Conservation (phyloP, 1,140 invertebrate species). For the Gonatopus flavifemur region DNA sequence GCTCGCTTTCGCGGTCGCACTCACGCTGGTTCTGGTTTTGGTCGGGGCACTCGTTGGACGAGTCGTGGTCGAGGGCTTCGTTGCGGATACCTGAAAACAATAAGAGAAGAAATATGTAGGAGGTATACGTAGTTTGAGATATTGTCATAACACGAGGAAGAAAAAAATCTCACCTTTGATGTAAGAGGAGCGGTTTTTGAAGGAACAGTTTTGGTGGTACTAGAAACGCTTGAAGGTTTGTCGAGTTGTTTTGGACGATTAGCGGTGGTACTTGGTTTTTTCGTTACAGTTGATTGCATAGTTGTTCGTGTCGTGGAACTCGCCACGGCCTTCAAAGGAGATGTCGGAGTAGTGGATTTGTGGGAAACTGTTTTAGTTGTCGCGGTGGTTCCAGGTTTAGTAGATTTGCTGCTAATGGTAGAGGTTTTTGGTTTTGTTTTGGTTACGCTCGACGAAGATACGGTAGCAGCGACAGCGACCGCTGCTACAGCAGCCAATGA, state of each 20-base stretch:
- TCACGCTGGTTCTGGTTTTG: constrained; percentile 18
- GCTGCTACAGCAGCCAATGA: constrained; percentile 31
- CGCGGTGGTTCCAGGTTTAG: constrained; percentile 27
- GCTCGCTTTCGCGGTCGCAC: background rate
- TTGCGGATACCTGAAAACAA: no score
- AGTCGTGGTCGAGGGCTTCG: no score
- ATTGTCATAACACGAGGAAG: no score
- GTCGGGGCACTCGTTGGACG: no score
- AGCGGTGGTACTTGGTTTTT: constrained; percentile 29
- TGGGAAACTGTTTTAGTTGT: constrained; percentile 27
- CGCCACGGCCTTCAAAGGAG: constrained; percentile 40
- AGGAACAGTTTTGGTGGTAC: constrained; percentile 23
- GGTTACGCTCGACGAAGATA: constrained; percentile 26
- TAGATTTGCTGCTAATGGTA: no score
- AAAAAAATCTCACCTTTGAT: no score
- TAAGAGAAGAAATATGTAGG: no score
- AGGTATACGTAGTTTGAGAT: no score
- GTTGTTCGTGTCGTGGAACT: constrained; percentile 29
- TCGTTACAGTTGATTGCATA: constrained; percentile 24
- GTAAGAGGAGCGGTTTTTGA: constrained; percentile 20
- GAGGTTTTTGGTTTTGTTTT: constrained; percentile 19
- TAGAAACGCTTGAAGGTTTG: constrained; percentile 15
- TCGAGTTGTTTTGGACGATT: constrained; percentile 20
- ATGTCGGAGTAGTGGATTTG: constrained; percentile 46
- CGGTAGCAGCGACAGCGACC: constrained; percentile 23